Conservation (phyloP, 2,888 invertebrate genomes). For the Osedax fenrisi region DNA sequence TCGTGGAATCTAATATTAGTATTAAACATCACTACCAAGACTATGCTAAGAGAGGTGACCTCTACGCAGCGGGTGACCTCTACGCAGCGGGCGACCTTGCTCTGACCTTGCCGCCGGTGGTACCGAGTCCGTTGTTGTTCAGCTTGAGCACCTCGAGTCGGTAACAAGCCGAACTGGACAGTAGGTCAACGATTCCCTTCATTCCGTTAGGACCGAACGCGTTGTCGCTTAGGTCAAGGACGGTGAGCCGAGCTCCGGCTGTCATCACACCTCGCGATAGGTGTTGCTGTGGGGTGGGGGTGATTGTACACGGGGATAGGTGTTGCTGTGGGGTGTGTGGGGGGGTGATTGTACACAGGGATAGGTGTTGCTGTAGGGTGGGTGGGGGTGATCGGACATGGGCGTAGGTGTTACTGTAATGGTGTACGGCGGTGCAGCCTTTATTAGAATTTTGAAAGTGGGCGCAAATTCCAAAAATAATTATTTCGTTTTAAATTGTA, state of each 20-base stretch:
- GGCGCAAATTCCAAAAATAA: too few species aligned
- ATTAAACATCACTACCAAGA: too few species aligned
- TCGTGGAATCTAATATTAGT: too few species aligned
- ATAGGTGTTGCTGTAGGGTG: constrained; percentile 58
- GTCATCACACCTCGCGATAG: constrained; percentile 69
- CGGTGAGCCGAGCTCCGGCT: constrained; percentile 67
- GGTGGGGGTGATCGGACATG: neutral
- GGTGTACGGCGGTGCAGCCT: too few species aligned
- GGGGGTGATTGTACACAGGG: constrained; percentile 47
- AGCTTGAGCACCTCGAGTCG: constrained; percentile 68
- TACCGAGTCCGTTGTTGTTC: constrained; percentile 89
- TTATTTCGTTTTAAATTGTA: too few species aligned
- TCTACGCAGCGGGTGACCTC: neutral
- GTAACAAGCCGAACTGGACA: constrained; percentile 72
- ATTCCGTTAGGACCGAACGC: constrained; percentile 62
- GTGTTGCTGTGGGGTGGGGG: constrained; percentile 52
- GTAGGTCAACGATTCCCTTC: constrained; percentile 54
- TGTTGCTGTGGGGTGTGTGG: constrained; percentile 52
- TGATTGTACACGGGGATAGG: constrained; percentile 56
- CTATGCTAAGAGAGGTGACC: neutral
- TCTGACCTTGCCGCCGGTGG: constrained; percentile 64
- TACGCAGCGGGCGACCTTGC: neutral
- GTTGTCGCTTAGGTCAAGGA: constrained; percentile 86
- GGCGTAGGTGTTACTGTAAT: constrained; percentile 67
- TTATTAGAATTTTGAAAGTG: too few species aligned